Conservation (phyloP, 2,888 invertebrate species). For the Tridacna crocea region DNA sequence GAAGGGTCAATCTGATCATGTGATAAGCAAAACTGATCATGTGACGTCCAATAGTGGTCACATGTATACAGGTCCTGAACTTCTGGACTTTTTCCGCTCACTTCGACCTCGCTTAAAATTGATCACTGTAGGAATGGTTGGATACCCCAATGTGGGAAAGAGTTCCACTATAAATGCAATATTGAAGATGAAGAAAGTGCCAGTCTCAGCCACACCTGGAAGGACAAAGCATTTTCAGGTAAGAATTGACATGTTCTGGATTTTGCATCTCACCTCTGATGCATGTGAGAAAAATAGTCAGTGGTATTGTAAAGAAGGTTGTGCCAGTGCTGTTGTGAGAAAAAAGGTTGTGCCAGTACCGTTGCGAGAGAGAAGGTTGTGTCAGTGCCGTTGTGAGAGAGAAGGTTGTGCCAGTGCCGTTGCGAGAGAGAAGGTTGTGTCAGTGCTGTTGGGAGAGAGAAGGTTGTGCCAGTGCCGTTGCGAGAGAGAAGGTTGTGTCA, state of each 20-base stretch:
- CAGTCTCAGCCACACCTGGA: slow-evolving; percentile 99
- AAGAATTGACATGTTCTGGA: slow-evolving; percentile 30
- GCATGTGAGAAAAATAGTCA: no score
- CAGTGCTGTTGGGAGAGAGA: no score
- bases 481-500: no score
- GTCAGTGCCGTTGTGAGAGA: no score
- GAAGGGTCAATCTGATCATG: not conserved
- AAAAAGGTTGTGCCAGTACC: no score
- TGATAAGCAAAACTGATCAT: not conserved
- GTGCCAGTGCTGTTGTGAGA: no score
- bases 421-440: no score
- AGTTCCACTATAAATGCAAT: slow-evolving; percentile 99
- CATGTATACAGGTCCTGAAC: slow-evolving; percentile 68
- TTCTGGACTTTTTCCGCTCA: slow-evolving; percentile 71
- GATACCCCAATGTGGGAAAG: slow-evolving; percentile 99
- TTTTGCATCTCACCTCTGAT: not conserved
- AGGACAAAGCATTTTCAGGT: slow-evolving; percentile 98
- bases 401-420: no score
- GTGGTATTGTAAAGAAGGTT: no score
- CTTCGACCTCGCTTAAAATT: slow-evolving; percentile 74
- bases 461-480: no score
- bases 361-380: no score
- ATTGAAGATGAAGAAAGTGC: slow-evolving; percentile 90
- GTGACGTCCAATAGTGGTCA: slow-evolving; percentile 40
- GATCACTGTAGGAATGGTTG: slow-evolving; percentile 93